Evolutionary conservation across 2,113 vertebrate species (phyloP).

Genomic region (Myrmophylax atrothorax): DNA sequence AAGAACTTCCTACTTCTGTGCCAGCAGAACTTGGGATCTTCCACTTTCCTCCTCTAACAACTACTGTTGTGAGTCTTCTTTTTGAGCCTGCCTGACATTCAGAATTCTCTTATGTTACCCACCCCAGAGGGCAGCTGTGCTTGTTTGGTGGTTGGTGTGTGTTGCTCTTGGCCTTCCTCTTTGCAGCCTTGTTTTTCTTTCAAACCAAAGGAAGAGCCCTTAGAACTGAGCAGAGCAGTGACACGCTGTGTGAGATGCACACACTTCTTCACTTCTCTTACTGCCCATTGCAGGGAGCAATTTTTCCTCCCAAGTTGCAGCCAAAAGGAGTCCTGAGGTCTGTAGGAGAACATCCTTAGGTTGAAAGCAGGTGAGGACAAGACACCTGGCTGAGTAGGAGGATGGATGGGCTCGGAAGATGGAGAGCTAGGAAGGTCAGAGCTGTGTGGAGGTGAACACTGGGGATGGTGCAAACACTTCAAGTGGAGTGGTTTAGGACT

Average conservation of each 20-base stretch:
- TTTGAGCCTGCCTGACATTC: background rate
- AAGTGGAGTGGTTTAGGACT: background rate
- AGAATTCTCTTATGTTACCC: background rate
- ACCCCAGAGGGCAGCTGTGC: background rate
- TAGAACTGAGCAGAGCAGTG: background rate
- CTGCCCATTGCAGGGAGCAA: background rate
- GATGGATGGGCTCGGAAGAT: background rate
- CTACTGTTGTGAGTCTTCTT: background rate
- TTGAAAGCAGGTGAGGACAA: background rate
- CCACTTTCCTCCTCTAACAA: background rate
- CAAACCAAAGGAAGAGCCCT: background rate
- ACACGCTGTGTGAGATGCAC: rapidly evolving
- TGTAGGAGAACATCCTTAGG: background rate
- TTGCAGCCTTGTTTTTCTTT: background rate
- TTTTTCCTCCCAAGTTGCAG: background rate
- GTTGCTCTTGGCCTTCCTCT: background rate
- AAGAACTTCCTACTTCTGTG: background rate
- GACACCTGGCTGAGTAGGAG: background rate
- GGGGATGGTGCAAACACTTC: background rate
- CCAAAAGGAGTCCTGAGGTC: background rate
- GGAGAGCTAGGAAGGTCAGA: background rate
- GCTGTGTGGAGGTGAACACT: background rate
- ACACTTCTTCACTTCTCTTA: background rate
- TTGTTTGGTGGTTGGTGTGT: background rate
- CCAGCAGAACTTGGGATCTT: background rate